phyloP scores from a whole-genome alignment of 1,140 invertebrate genomes.

The Brachionus koreanus region DNA sequence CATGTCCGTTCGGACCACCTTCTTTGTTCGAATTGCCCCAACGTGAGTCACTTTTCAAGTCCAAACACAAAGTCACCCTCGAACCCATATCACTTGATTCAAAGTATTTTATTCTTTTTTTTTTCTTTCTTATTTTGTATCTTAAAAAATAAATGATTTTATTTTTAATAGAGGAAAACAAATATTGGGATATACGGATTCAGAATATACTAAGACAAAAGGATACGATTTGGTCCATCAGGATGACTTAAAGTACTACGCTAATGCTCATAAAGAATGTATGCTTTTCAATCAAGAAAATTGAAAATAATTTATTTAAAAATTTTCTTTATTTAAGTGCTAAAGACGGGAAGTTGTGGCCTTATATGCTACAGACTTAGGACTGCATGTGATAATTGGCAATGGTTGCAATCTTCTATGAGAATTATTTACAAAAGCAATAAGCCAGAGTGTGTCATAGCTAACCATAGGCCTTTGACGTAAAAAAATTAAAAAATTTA shows the following conservation, averaged over 20 bases:
- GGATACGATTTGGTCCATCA: slow-evolving; percentile 96
- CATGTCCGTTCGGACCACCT: slow-evolving; percentile 93
- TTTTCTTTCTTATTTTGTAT: background rate
- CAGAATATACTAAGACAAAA: slow-evolving; percentile 82
- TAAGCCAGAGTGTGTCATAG: slow-evolving; percentile 96
- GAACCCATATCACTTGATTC: slow-evolving; percentile 93
- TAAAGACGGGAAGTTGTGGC: slow-evolving; percentile 95
- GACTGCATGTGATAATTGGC: slow-evolving; percentile 80
- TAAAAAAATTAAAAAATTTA: slow-evolving; percentile 62
- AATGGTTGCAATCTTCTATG: slow-evolving; percentile 96
- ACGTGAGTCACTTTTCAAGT: slow-evolving; percentile 97
- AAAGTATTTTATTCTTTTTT: slow-evolving; percentile 62
- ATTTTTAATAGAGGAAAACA: slow-evolving; percentile 76
- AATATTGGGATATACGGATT: slow-evolving; percentile 84
- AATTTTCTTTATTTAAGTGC: slow-evolving; percentile 66
- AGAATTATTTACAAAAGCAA: slow-evolving; percentile 96
- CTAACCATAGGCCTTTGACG: slow-evolving; percentile 94
- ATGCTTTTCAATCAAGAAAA: slow-evolving; percentile 60
- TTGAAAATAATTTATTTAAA: background rate
- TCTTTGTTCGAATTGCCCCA: slow-evolving; percentile 62
- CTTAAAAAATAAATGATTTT: background rate
- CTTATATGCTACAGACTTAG: slow-evolving; percentile 95
- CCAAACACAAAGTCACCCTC: slow-evolving; percentile 95
- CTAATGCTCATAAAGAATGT: slow-evolving; percentile 98
- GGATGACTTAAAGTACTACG: slow-evolving; percentile 90